Evolutionary conservation across 1,140 invertebrate genomes (phyloP), one percentile per base, ranked within the genome.

Genomic region (Hesperophylax magnus): DNA sequence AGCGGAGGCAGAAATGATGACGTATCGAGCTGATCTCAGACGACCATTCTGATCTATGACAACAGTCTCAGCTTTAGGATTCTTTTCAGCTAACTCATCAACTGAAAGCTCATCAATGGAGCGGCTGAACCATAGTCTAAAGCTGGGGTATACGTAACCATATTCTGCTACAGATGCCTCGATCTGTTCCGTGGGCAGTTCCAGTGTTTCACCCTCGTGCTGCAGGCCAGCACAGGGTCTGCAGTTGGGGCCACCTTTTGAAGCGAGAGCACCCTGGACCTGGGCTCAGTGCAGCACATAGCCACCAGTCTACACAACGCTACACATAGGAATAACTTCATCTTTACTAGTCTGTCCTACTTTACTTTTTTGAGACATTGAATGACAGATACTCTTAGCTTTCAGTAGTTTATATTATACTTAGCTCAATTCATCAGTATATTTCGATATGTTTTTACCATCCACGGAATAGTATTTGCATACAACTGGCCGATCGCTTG

Each of bases 181-280:
- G n/a, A n/a, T n/a, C n/a, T n/a, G n/a, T n/a, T n/a, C n/a, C n/a
- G n/a, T n/a, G n/a, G n/a, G n/a, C n/a, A n/a, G n/a, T n/a, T n/a
- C n/a, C n/a, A n/a, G n/a, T n/a, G n/a, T n/a, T n/a, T n/a, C n/a
- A n/a, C n/a, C n/a, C n/a, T n/a, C n/a, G n/a, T n/a, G n/a, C n/a
- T n/a, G n/a, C n/a, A n/a, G 65, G 15, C 85, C 8, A 86, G 85
- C 4, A 87, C 87, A 77, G 76, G 83, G 1, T 84, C 88, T 88
- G 6, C 81, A 86, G 18, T 85, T 85, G 14, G 86, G 84, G 5
- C 65, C 65, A 60, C 54, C 71, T 82, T 78, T 65, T 82, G 81
- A 20, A 78, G 56, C 22, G 78, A 61, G 9, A 79, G 78, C 31
- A 80, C 67, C 65, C 78, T 69, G 54, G 87, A 63, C 22, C 18